Conservation (phyloP, 2,113 vertebrate genomes). For the Excalfactoria chinensis region DNA sequence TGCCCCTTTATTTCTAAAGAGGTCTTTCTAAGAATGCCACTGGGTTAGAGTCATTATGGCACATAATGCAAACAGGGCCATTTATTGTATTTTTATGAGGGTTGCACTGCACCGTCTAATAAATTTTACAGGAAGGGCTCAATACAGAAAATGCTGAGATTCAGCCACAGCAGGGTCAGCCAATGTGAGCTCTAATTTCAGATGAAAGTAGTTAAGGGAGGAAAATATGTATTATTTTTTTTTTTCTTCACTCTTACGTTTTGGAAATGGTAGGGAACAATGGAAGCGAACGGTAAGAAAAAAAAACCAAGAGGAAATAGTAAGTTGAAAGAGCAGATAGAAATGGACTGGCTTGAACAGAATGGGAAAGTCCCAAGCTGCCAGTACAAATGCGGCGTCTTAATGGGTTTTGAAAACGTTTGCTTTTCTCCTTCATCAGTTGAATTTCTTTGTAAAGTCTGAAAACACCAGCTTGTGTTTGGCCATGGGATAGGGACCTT, state of each 20-base stretch:
- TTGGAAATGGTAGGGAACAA: background rate
- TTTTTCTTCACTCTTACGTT: background rate
- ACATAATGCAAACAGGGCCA: conserved; percentile 49
- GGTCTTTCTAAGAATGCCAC: conserved; percentile 60
- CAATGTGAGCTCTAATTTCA: conserved; percentile 11
- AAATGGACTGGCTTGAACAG: fast-evolving
- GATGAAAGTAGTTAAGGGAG: conserved; percentile 12
- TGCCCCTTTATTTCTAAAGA: conserved; percentile 47
- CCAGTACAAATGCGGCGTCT: background rate
- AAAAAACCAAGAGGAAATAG: fast-evolving
- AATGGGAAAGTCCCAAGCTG: background rate
- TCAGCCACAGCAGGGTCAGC: conserved; percentile 57
- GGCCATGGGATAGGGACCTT: fast-evolving
- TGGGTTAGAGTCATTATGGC: conserved; percentile 63
- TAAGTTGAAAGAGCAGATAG: background rate
- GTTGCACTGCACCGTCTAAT: conserved; percentile 58
- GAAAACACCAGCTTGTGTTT: background rate
- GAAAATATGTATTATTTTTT: background rate
- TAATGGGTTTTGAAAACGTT: fast-evolving
- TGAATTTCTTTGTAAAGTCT: background rate
- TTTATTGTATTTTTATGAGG: conserved; percentile 76
- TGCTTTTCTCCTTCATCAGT: background rate
- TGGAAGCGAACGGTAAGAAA: background rate
- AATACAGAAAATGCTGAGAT: conserved; percentile 24
- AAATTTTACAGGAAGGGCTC: conserved; percentile 55